Evolutionary conservation across 2,888 invertebrate genomes (phyloP).

Genomic region (Drosophila crucigera): DNA sequence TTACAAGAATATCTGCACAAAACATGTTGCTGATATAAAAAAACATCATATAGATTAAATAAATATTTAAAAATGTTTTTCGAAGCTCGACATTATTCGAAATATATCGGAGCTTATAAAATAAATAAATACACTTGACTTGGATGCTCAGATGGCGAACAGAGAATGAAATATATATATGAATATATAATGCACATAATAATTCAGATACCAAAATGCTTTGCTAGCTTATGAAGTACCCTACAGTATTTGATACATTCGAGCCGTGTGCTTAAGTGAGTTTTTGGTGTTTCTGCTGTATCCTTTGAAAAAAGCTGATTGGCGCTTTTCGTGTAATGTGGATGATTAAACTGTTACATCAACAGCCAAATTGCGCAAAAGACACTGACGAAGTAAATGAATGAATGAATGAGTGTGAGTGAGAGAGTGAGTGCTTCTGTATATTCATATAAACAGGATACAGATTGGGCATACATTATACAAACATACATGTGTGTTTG

Average conservation of each 20-base stretch:
- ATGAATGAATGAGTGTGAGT: slow-evolving; percentile 18
- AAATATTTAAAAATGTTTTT: background rate
- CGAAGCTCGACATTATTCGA: background rate
- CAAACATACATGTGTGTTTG: background rate
- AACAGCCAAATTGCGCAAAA: slow-evolving; percentile 69
- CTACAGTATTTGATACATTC: background rate
- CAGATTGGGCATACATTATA: background rate
- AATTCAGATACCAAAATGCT: background rate
- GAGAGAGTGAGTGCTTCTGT: slow-evolving; percentile 20
- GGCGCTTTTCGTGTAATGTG: slow-evolving; percentile 57
- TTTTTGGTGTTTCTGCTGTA: background rate
- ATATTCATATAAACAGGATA: slow-evolving; percentile 10
- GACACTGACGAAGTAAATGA: slow-evolving; percentile 71
- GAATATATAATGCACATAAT: background rate
- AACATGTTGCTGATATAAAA: background rate
- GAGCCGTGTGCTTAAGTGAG: background rate
- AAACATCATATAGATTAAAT: background rate
- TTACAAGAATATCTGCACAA: background rate
- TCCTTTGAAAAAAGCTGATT: slow-evolving; percentile 11
- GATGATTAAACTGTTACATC: slow-evolving; percentile 75
- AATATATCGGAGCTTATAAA: background rate
- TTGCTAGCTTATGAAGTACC: background rate
- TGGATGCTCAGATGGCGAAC: background rate
- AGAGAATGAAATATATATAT: background rate
- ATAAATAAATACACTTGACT: background rate